phyloP scores from a whole-genome alignment of 2,888 invertebrate genomes.

The Chydorus sphaericus region DNA sequence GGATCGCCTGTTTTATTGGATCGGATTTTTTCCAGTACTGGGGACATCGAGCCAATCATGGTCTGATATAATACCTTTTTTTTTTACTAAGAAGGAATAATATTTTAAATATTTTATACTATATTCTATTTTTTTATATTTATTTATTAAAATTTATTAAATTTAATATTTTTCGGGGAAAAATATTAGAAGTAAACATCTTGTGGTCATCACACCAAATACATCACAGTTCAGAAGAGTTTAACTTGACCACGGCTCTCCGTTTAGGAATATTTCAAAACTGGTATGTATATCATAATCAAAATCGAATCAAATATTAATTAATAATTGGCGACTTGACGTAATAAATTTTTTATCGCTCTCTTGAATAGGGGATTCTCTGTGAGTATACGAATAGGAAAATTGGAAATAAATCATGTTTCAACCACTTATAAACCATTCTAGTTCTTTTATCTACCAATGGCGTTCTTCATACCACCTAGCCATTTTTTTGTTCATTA shows the following conservation, averaged over 20 bases:
- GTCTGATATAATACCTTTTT: slow-evolving; percentile 34
- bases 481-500: slow-evolving; percentile 66
- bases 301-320: background rate
- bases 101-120: too few species aligned
- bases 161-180: background rate
- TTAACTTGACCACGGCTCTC: slow-evolving; percentile 68
- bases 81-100: too few species aligned
- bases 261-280: slow-evolving; percentile 65
- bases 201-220: slow-evolving; percentile 83
- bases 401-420: too few species aligned
- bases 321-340: background rate
- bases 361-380: too few species aligned
- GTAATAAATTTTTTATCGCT: background rate
- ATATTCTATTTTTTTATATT: too few species aligned
- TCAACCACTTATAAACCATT: slow-evolving; percentile 14
- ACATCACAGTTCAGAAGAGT: slow-evolving; percentile 80
- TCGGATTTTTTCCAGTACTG: slow-evolving; percentile 83
- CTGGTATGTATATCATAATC: slow-evolving; percentile 52
- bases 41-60: slow-evolving; percentile 78
- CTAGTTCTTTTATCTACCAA: slow-evolving; percentile 27
- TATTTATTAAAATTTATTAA: too few species aligned
- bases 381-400: too few species aligned
- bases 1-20: slow-evolving; percentile 62
- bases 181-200: slow-evolving; percentile 56
- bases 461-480: slow-evolving; percentile 62